Base-by-base conservation (phyloP, 2,888 invertebrate species). In the Tethea ocularis region DNA sequence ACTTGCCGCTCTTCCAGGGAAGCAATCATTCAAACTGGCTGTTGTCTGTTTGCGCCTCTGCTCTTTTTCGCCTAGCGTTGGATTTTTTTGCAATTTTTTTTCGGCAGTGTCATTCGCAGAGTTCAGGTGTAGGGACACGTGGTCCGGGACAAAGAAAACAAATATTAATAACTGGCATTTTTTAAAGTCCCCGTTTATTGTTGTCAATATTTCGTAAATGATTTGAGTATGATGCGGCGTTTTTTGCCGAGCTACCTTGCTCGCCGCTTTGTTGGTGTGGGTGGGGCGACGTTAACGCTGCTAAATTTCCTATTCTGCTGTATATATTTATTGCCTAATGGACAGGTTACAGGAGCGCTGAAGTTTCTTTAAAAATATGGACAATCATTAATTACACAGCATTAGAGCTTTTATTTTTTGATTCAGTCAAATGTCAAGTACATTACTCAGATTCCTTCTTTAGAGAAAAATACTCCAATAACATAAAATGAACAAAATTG, bases 191-290 rank as follows among this genome's bases (percentile, higher is more conserved):
- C 78, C 83, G 84, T 82, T 89, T 89, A 92, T 92, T 92, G 92
- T 91, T 91, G 91, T 90, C 92, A 86, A 93, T 92, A 91, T 90
- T 91, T 89, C 89, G 91, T 93, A 92, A 93, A 92, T 91, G 91
- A 90, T 92, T 92, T 81, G 82, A 86, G 86, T 91, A 84, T 93
- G 93, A 93, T 85, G 86, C 78, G 80, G 89, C 91, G 78, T 84
- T 91, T 91, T 90, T 87, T 80, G 80, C 70, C 61, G 71, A 70
- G 76, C 76, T 80, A 81, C 86, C 87, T 86, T 78, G 80, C 75
- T 71, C 76, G 46, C 70, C 73, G 78, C 84, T 78, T 87, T 89
- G 87, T 87, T 80, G 74, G 69, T 61, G 77, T 82, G 87, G 89
- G 88, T 78, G 87, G 86, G 77, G 86, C 81, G 71, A 69, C 69